Conservation (phyloP, 2,797 vertebrate species). For the Ctenopoma kingsleyae region DNA sequence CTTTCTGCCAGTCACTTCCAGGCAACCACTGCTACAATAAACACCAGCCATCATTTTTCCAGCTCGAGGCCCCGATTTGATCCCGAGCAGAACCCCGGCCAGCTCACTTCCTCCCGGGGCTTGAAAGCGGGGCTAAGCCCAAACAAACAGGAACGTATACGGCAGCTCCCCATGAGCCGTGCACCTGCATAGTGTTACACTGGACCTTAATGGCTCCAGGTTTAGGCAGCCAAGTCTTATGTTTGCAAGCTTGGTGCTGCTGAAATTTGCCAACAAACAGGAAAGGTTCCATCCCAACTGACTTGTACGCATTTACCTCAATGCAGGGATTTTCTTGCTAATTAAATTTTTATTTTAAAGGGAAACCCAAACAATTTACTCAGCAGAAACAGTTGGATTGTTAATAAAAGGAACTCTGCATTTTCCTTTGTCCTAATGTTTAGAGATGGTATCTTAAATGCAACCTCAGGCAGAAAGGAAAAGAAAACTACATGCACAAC, state of each 20-base stretch:
- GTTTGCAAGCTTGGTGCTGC: slow-evolving; percentile 25
- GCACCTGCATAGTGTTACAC: slow-evolving; percentile 92
- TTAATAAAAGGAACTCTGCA: slow-evolving; percentile 1
- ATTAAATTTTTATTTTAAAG: not conserved
- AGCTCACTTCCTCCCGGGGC: slow-evolving; percentile 85
- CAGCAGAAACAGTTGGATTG: not conserved
- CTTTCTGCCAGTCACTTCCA: slow-evolving; percentile 82
- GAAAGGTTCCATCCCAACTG: not conserved
- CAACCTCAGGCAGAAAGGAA: not conserved
- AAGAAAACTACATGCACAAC: not conserved
- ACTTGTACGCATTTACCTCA: not conserved
- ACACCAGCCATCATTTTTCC: slow-evolving; percentile 59
- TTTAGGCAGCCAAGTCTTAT: slow-evolving; percentile 30
- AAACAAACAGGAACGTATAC: slow-evolving; percentile 89
- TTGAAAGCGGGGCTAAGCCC: slow-evolving; percentile 86
- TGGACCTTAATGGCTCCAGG: slow-evolving; percentile 32
- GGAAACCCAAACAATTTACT: not conserved
- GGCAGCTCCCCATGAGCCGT: slow-evolving; percentile 74
- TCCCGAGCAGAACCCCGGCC: slow-evolving; percentile 87
- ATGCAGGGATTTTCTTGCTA: not conserved
- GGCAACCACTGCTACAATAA: slow-evolving; percentile 82
- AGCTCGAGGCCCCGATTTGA: slow-evolving; percentile 85
- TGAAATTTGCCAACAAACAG: slow-evolving; percentile 23
- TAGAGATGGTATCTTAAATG: not conserved
- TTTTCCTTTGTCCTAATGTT: slow-evolving; percentile 2